phyloP scores from a whole-genome alignment of 2,113 vertebrate species.

The Balaeniceps rex region DNA sequence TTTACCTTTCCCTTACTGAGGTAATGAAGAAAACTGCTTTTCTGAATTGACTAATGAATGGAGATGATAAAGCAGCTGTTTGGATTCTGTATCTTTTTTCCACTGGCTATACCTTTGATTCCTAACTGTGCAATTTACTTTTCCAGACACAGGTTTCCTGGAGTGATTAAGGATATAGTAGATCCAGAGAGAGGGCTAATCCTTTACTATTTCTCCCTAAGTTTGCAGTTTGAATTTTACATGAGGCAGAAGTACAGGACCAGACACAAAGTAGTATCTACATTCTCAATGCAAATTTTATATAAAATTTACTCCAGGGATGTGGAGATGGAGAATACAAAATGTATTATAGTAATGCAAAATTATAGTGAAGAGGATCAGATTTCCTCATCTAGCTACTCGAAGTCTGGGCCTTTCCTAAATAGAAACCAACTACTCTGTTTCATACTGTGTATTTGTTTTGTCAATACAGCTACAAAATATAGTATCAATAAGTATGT shows the following conservation, averaged over 20 bases:
- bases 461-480: background rate
- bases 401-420: background rate
- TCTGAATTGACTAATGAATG: background rate
- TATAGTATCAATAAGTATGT: background rate
- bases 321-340: background rate
- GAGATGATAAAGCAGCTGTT: background rate
- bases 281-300: conserved; percentile 22
- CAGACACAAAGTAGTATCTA: background rate
- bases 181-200: background rate
- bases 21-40: background rate
- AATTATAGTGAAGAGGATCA: background rate
- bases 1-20: background rate
- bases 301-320: background rate
- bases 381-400: background rate
- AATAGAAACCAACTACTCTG: background rate
- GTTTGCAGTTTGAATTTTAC: conserved; percentile 24
- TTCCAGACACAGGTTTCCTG: background rate
- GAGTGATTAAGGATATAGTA: background rate
- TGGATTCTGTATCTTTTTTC: background rate
- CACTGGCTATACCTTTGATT: background rate
- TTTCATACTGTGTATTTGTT: background rate
- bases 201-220: background rate
- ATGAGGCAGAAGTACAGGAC: background rate
- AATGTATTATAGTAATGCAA: background rate
- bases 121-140: background rate